Evolutionary conservation across 2,797 vertebrate species (phyloP), one percentile per base, ranked within the genome.

Genomic region (Heteromormyrus szaboi): DNA sequence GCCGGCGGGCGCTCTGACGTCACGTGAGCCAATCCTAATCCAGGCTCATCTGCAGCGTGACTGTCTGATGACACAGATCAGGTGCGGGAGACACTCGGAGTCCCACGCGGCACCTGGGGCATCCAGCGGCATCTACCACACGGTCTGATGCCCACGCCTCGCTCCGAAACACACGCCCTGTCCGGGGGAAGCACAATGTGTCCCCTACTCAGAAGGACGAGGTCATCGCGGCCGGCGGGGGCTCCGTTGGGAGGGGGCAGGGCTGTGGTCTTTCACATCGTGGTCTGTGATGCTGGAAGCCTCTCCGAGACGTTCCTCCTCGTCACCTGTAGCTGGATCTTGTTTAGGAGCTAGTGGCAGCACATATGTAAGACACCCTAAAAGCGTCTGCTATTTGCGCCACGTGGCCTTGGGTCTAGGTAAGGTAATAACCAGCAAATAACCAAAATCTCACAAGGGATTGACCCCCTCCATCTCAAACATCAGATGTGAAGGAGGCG

Each of bases 1-100:
- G 22, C 89, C 37, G 50, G 6, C 50, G 90, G 17, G 76, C 90
- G 92, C 93, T 91, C 90, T 92, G 89, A 91, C 91, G 92, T 93
- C 94, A 90, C 48, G 59, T 51, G 88, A 76, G n/a, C 85, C 87
- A n/a, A 88, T 76, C 37, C 14, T 17, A 79, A 59, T 54, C 68
- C 22, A 19, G 85, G 85, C 65, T 41, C 41, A 62, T 88, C 29
- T 88, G 54, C 68, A 25, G 54, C 14, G 17, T 44, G 4, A 50
- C 81, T 41, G 44, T 76, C 12, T n/a, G 37, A 46, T 83, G n/a
- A 11, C n/a, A 51, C 53, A 81, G 3, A 22, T 50, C 1, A 37
- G 48, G 4, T 9, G 25, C 4, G 29, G 22, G 22, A 14, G 29
- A 25, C 51, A 85, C 50, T 17, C 2, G 4, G 84, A 9, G 4